Evolutionary conservation across 2,113 vertebrate genomes (phyloP), one percentile per base, ranked within the genome.

Genomic region (Raphicerus campestris): DNA sequence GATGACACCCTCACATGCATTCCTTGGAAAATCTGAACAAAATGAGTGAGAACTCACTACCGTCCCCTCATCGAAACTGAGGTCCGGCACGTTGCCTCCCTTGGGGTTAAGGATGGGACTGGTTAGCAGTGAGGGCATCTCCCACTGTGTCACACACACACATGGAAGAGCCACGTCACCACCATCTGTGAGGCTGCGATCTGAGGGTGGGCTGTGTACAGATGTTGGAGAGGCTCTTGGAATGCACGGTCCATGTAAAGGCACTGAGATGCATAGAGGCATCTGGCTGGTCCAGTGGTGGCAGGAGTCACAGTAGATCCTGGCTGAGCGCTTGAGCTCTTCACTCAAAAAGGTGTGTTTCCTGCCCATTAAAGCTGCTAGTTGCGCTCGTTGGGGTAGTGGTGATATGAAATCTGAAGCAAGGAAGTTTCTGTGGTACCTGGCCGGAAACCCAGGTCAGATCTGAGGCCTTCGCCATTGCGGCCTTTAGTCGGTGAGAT

Each of bases 1-100:
- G 19, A 93, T 47, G 73, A 90, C 19, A 42, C 19, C 9, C 30
- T 13, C 2, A 0, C 19, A 45, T 22, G n/a, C 63, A 75, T 75
- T 96, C 77, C 53, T 83, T 96, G 90, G 89, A 89, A 95, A 89
- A 95, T 28, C 70, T 93, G 81, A 96, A 80, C 51, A 81, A 96
- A 90, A 80, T 93, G 49, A 85, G 55, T 80, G 81, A 81, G 55
- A 86, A 70, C 58, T 17, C 49, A 42, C 22, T 70, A 58, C 58
- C 8, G 13, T 91, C 42, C 58, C 49, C 60, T 96, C 87, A 73
- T 87, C 9, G 35, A 28, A 56, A 15, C 87, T 91, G 77, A 49
- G 77, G 77, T 80, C 45, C 16, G 19, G 28, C 77, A 49, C 9
- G 1, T 80, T 77, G 42, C 75, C 7, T 47, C 7, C 42, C 26